phyloP scores from a whole-genome alignment of 2,797 vertebrate species.

The Halcyon leucocephala region DNA sequence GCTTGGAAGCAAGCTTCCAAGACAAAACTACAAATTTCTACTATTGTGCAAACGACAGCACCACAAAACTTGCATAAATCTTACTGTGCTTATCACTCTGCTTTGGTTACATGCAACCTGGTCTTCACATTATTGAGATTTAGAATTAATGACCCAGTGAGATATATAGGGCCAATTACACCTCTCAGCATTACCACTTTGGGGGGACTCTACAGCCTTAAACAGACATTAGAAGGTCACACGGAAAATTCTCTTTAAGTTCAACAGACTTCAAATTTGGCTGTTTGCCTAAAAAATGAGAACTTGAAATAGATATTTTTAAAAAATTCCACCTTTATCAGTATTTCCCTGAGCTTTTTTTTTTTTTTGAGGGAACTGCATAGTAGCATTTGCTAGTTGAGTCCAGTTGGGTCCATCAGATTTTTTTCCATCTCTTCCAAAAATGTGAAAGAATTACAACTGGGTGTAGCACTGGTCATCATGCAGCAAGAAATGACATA shows the following conservation, averaged over 20 bases:
- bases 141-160: slow-evolving; percentile 48
- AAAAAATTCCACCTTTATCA: neutral
- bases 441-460: neutral
- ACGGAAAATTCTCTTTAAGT: neutral
- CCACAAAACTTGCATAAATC: neutral
- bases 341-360: neutral
- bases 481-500: neutral
- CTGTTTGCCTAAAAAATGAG: neutral
- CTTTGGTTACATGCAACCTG: slow-evolving; percentile 4
- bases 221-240: slow-evolving; percentile 39
- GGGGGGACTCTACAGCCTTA: neutral
- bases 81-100: neutral
- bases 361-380: neutral
- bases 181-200: neutral
- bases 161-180: slow-evolving; percentile 45
- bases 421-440: neutral
- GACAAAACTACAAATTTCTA: neutral
- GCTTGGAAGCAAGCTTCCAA: neutral
- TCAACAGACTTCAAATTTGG: neutral
- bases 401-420: neutral
- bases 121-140: slow-evolving; percentile 20
- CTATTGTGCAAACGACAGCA: neutral
- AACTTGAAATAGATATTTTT: neutral
- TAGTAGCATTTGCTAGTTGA: neutral
- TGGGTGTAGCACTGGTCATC: neutral